phyloP scores from a whole-genome alignment of 1,140 invertebrate species.

The Mya arenaria region DNA sequence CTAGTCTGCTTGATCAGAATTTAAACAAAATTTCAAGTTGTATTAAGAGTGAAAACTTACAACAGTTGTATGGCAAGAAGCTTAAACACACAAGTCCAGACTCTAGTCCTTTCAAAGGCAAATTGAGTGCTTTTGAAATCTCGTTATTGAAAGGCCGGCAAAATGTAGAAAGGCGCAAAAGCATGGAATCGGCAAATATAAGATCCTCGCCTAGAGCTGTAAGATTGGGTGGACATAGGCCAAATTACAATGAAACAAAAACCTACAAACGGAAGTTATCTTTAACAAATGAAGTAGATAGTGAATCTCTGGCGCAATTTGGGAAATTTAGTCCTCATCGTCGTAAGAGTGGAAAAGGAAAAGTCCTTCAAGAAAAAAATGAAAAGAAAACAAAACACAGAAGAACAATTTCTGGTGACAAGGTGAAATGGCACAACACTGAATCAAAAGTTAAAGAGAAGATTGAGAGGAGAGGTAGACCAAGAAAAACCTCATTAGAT shows the following conservation, averaged over 20 bases:
- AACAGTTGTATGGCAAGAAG: slow-evolving; percentile 16
- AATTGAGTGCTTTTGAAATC: slow-evolving; percentile 52
- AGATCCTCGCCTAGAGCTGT: slow-evolving; percentile 31
- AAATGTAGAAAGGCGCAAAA: slow-evolving; percentile 37
- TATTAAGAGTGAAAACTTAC: slow-evolving; percentile 15
- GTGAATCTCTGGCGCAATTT: too few species aligned
- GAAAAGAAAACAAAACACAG: too few species aligned
- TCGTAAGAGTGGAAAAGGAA: too few species aligned
- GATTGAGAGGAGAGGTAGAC: too few species aligned
- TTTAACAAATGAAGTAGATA: not conserved
- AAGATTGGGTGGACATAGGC: slow-evolving; percentile 30
- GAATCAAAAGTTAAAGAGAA: too few species aligned
- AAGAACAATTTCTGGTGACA: too few species aligned
- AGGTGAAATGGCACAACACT: too few species aligned
- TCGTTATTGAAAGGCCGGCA: slow-evolving; percentile 42
- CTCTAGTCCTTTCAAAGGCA: slow-evolving; percentile 39
- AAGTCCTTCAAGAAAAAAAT: too few species aligned
- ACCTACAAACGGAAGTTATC: not conserved
- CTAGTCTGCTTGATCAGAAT: slow-evolving; percentile 30
- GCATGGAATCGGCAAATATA: slow-evolving; percentile 26
- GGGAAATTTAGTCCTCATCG: too few species aligned
- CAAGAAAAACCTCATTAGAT: too few species aligned
- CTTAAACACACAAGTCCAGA: slow-evolving; percentile 3
- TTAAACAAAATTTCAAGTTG: slow-evolving; percentile 9
- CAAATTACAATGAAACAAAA: slow-evolving; percentile 30